Evolutionary conservation across 2,888 invertebrate species (phyloP).

Genomic region (Nephrotoma flavescens): DNA sequence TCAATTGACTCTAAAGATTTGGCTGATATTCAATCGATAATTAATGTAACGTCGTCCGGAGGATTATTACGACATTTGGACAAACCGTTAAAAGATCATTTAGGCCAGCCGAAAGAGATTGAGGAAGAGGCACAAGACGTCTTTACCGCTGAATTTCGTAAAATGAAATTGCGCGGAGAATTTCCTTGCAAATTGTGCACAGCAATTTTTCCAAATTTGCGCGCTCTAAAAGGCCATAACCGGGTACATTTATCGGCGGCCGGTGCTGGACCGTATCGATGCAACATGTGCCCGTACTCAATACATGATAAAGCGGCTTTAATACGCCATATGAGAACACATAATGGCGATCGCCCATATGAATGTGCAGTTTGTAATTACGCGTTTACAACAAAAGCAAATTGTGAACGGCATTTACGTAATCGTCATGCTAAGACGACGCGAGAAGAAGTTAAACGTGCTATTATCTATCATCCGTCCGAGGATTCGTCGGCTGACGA

Average conservation of each 20-base stretch:
- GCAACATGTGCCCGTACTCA: conserved; percentile 85
- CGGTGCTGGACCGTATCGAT: conserved; percentile 68
- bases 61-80: conserved; percentile 48
- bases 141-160: conserved; percentile 71
- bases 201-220: conserved; percentile 72
- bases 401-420: conserved; percentile 87
- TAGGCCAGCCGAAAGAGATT: conserved; percentile 14
- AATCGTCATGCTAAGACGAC: conserved; percentile 79
- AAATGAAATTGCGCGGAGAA: conserved; percentile 78
- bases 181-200: conserved; percentile 84
- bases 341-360: conserved; percentile 90
- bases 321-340: conserved; percentile 81
- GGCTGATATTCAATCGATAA: conserved; percentile 73
- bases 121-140: conserved; percentile 70
- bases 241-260: conserved; percentile 68
- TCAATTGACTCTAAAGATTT: conserved; percentile 47
- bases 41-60: conserved; percentile 56
- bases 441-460: conserved; percentile 75
- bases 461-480: conserved; percentile 75
- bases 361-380: conserved; percentile 92
- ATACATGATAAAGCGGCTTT: conserved; percentile 77
- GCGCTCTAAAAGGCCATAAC: conserved; percentile 84
- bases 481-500: conserved; percentile 73
- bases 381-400: conserved; percentile 94
- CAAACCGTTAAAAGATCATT: conserved; percentile 26